Base-by-base conservation (phyloP, 1,140 invertebrate species). In the Macrobrachium nipponense region DNA sequence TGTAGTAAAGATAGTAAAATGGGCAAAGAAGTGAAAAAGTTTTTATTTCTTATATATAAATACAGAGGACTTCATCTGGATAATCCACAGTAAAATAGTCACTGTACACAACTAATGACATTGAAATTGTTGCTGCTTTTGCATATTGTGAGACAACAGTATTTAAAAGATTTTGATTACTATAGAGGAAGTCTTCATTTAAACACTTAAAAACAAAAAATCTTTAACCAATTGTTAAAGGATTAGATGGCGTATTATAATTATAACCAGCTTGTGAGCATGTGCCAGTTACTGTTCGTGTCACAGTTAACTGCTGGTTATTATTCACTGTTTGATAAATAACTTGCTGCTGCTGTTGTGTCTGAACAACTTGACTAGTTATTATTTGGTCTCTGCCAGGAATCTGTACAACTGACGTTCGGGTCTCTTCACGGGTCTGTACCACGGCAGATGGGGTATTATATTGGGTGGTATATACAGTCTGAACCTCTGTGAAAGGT, bases 401-500 rank as follows among this genome's bases (percentile, higher is more conserved):
- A 5, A 87, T 79, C 72, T 87, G 85, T 12, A 87, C 79, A 70
- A 87, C 68, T 14, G 79, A 81, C 73, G 85, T 87, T 12, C 44
- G 72, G n/a, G 43, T 36, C 59, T 66, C 70, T 36, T 87, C 27
- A 5, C 60, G 79, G 62, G 85, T 87, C n/a, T 68, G 27, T 68
- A 60, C 18, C 18, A 81, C 79, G 11, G 85, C 51, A 80, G 44
- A 72, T 73, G 11, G 85, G 18, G 85, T 82, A 62, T 75, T 72
- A 23, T 87, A 87, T 27, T 82, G 85, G 61, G 85, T 87, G 60
- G 44, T 27, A 60, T 81, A 73, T 20, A 87, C 85, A 12, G 85
- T 87, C 73, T 87, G 85, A 23, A 87, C 79, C 80, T 87, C 60
- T 58, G 85, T 87, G 79, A 82, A 87, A 44, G 85, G 85, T 64